These are phyloP conservation scores for Drosophila niveifrons DNA, from an alignment of 2,888 invertebrate species.

Conservation along the genomic window DNA sequence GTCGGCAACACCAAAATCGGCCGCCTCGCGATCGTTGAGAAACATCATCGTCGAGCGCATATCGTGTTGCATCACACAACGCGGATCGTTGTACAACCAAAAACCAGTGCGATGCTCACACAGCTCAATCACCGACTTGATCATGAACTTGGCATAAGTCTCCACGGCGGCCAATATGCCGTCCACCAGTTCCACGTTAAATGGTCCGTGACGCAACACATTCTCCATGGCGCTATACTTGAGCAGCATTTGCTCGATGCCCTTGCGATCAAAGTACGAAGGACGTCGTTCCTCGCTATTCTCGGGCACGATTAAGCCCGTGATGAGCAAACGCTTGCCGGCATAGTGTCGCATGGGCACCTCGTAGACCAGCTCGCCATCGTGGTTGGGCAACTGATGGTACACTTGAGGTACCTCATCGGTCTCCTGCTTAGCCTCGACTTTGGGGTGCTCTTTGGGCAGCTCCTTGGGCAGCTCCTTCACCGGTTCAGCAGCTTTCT, in stretches of 20 bases:
- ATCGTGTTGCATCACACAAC: constrained; percentile 36
- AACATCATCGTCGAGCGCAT: constrained; percentile 54
- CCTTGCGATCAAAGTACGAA: constrained; percentile 47
- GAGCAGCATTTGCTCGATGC: constrained; percentile 11
- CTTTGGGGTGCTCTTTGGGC: neutral
- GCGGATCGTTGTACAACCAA: constrained; percentile 35
- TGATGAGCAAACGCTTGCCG: constrained; percentile 44
- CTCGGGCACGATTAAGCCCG: constrained; percentile 46
- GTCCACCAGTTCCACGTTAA: constrained; percentile 30
- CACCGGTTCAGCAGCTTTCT: neutral
- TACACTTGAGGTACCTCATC: neutral
- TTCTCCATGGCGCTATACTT: constrained; percentile 11
- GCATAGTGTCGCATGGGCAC: constrained; percentile 63
- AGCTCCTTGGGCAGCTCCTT: neutral
- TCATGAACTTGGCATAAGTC: constrained; percentile 48
- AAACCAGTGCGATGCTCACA: constrained; percentile 56
- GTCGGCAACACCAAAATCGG: constrained; percentile 52
- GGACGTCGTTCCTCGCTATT: constrained; percentile 29
- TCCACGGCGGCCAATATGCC: constrained; percentile 55
- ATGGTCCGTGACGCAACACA: neutral
- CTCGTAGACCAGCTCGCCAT: neutral
- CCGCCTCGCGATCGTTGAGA: constrained; percentile 51
- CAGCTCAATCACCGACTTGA: constrained; percentile 22
- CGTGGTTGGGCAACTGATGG: neutral
- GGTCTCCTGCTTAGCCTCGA: neutral